Evolutionary conservation across 2,888 invertebrate species (phyloP).

Genomic region (Diarsia mendica): DNA sequence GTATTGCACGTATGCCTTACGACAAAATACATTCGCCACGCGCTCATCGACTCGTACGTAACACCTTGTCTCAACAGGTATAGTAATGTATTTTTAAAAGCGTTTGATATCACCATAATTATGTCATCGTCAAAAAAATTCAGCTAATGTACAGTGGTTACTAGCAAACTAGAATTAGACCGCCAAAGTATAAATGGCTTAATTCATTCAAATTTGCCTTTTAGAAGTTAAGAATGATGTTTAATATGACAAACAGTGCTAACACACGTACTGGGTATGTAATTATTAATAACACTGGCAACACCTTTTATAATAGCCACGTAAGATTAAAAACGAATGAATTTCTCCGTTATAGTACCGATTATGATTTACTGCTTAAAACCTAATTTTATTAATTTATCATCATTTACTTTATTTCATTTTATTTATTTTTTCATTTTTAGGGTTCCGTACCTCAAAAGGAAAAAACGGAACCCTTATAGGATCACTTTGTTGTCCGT

Average conservation of each 20-base stretch:
- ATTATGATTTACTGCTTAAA: not conserved
- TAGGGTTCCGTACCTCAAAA: too few relatives aligned
- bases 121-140: not conserved
- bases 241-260: conserved; percentile 25
- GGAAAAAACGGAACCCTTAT: too few relatives aligned
- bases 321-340: not conserved
- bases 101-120: not conserved
- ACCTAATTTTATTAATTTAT: not conserved
- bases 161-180: conserved; percentile 42
- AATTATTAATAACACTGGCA: conserved; percentile 39
- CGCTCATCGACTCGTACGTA: not conserved
- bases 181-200: conserved; percentile 53
- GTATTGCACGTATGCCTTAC: not conserved
- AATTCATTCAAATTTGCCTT: conserved; percentile 47
- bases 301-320: conserved; percentile 28
- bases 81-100: not conserved
- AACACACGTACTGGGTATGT: conserved; percentile 12
- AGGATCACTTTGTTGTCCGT: too few relatives aligned
- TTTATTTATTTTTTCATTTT: too few relatives aligned
- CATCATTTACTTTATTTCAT: too few relatives aligned
- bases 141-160: conserved; percentile 24
- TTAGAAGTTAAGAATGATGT: conserved; percentile 41
- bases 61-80: not conserved
- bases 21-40: not conserved
- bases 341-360: not conserved